Percentiles rank a stretch among this genome's conserved stretches.
These are phyloP conservation scores for Scaptodrosophila lebanonensis DNA, from an alignment of 1,140 invertebrate species.

Conservation along the genomic window DNA sequence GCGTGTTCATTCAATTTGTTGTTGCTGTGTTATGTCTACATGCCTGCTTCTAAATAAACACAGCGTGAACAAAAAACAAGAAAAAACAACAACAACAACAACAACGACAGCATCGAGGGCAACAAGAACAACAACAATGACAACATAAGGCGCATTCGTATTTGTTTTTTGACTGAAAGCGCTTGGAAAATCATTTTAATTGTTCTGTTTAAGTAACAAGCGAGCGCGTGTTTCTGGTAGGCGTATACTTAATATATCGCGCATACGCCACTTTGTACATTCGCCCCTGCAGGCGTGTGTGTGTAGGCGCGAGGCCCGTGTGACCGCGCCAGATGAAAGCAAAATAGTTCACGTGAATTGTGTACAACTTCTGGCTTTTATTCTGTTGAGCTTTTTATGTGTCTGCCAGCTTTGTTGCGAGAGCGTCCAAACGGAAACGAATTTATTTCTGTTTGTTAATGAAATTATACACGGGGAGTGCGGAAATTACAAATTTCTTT, in stretches of 20 bases:
- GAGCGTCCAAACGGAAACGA: slow-evolving; percentile 16
- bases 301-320: slow-evolving; percentile 18
- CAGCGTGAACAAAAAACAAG: slow-evolving; percentile 18
- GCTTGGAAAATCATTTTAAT: slow-evolving; percentile 66
- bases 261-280: slow-evolving; percentile 22
- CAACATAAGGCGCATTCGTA: slow-evolving; percentile 20
- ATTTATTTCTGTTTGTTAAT: slow-evolving; percentile 10
- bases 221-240: slow-evolving; percentile 34
- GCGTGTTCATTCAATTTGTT: slow-evolving; percentile 71
- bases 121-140: slow-evolving; percentile 33
- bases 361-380: too few species aligned
- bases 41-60: slow-evolving; percentile 62
- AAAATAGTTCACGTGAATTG: slow-evolving; percentile 18
- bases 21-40: slow-evolving; percentile 62
- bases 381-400: neutral
- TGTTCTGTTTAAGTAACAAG: slow-evolving; percentile 70
- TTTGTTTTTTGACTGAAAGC: slow-evolving; percentile 21
- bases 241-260: slow-evolving; percentile 63
- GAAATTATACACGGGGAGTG: slow-evolving; percentile 20
- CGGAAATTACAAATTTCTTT: too few species aligned
- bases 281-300: slow-evolving; percentile 5
- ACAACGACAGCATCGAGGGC: slow-evolving; percentile 11
- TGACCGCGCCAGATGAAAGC: slow-evolving; percentile 39
- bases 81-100: slow-evolving; percentile 23
- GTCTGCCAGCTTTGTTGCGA: too few species aligned